These are phyloP conservation scores for Onychomys torridus DNA, from an alignment of 2,797 vertebrate genomes.

Conservation along the genomic window DNA sequence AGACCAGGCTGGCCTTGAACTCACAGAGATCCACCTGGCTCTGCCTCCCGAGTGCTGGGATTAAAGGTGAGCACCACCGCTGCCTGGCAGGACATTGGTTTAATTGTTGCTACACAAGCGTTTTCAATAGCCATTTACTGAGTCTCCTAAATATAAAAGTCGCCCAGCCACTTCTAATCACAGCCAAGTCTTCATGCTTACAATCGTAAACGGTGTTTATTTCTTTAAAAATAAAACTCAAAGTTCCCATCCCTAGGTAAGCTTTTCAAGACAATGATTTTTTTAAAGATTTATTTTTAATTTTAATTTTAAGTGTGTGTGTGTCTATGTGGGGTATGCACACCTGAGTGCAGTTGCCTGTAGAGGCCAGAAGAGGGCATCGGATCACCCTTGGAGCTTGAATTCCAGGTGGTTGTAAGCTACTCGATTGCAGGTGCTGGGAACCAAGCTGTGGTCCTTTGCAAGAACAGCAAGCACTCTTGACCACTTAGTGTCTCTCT, in stretches of 20 bases:
- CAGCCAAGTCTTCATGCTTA: not conserved
- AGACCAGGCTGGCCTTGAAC: too few species aligned
- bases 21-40: too few species aligned
- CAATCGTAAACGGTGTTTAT: not conserved
- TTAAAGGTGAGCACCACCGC: too few species aligned
- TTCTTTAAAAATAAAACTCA: not conserved
- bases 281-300: not conserved
- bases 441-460: not conserved
- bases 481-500: not conserved
- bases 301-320: not conserved
- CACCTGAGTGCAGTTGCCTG: not conserved
- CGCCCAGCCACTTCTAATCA: not conserved
- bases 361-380: not conserved
- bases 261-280: not conserved
- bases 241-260: not conserved
- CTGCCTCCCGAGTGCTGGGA: too few species aligned
- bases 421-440: too few species aligned
- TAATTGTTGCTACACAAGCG: too few species aligned
- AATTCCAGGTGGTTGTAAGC: not conserved
- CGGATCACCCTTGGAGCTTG: not conserved
- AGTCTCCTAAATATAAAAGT: not conserved
- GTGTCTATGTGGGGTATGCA: not conserved
- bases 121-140: not conserved
- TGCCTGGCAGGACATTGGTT: too few species aligned
- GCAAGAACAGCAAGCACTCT: not conserved